phyloP scores from a whole-genome alignment of 1,140 invertebrate genomes.

The Mercenaria mercenaria region DNA sequence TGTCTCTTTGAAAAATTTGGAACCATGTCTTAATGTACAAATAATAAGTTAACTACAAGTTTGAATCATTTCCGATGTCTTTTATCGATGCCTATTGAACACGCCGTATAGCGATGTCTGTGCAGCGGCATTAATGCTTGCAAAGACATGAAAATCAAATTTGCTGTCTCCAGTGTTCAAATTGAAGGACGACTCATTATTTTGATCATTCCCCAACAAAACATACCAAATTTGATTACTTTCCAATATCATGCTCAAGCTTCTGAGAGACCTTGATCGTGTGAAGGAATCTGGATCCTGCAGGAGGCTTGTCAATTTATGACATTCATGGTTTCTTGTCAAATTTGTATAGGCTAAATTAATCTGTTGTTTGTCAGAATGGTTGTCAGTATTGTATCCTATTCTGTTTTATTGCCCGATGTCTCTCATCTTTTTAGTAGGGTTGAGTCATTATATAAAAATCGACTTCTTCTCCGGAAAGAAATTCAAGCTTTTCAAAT shows the following conservation, averaged over 20 bases:
- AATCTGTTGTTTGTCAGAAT: slow-evolving; percentile 60
- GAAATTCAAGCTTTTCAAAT: slow-evolving; percentile 24
- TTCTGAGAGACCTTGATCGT: slow-evolving; percentile 26
- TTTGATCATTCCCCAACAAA: slow-evolving; percentile 59
- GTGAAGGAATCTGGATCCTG: slow-evolving; percentile 48
- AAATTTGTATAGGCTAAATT: slow-evolving; percentile 63
- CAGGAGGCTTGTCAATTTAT: slow-evolving; percentile 48
- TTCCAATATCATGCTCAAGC: slow-evolving; percentile 51
- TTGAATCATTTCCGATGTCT: slow-evolving; percentile 34
- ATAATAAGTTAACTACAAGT: slow-evolving; percentile 29
- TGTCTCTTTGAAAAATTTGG: background rate
- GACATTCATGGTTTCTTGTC: slow-evolving; percentile 57
- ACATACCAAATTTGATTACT: slow-evolving; percentile 63
- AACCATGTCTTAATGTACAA: slow-evolving; percentile 18
- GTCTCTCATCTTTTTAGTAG: slow-evolving; percentile 21
- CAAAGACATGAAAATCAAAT: slow-evolving; percentile 65
- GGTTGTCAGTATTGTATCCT: slow-evolving; percentile 54
- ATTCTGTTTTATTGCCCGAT: slow-evolving; percentile 43
- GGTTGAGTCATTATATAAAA: slow-evolving; percentile 28
- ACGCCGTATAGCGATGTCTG: background rate
- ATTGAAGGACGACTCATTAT: slow-evolving; percentile 54
- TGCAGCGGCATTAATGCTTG: slow-evolving; percentile 34
- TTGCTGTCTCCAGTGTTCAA: slow-evolving; percentile 34
- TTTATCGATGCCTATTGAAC: background rate
- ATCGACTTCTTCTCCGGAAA: background rate